Conservation (phyloP, 2,113 vertebrate species). For the Ornithorhynchus anatinus region DNA sequence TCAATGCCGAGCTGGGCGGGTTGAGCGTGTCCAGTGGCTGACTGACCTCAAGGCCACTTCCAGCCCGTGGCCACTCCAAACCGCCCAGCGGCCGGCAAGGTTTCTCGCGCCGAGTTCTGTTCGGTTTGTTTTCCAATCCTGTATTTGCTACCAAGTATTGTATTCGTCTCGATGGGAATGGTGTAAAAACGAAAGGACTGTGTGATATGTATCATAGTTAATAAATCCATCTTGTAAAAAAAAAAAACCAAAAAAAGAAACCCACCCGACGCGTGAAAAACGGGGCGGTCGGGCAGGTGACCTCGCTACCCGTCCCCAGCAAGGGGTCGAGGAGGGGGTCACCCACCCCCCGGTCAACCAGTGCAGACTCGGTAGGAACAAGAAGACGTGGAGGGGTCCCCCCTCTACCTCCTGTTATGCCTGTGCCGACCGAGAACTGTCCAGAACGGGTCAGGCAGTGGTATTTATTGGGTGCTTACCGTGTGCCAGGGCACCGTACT, state of each 20-base stretch:
- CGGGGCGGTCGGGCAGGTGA: background rate
- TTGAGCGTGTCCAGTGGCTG: no score
- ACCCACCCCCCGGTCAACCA: background rate
- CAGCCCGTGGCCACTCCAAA: constrained; percentile 85
- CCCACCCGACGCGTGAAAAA: no score
- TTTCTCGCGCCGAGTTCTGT: constrained; percentile 48
- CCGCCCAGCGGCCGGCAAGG: constrained; percentile 27
- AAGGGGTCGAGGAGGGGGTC: background rate
- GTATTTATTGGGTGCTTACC: no score
- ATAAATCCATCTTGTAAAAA: constrained; percentile 95
- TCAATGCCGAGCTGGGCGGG: background rate
- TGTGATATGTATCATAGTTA: constrained; percentile 96
- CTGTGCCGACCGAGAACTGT: no score
- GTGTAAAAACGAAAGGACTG: constrained; percentile 92
- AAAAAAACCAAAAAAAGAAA: constrained; percentile 12
- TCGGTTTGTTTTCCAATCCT: constrained; percentile 69
- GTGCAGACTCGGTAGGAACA: background rate
- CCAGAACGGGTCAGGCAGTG: no score
- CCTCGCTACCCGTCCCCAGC: background rate
- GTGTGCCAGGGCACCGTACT: no score
- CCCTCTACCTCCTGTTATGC: no score
- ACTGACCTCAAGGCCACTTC: constrained; percentile 70
- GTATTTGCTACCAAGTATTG: constrained; percentile 87
- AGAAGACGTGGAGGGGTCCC: no score
- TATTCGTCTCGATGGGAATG: constrained; percentile 91